Evolutionary conservation across 2,113 vertebrate species (phyloP).

Genomic region (Petrocephalus zakoni): DNA sequence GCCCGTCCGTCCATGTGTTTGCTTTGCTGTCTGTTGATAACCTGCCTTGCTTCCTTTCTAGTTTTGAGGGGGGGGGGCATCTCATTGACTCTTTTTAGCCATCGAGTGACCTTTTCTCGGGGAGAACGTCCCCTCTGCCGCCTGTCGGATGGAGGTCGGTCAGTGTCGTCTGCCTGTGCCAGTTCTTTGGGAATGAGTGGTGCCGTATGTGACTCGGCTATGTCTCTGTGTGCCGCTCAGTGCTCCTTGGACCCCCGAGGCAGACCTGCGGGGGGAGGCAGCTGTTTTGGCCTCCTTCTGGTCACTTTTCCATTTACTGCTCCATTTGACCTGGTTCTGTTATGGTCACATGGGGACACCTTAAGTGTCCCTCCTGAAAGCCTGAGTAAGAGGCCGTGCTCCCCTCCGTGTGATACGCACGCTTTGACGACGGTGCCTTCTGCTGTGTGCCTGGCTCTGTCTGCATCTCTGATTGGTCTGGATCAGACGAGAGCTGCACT

Average conservation of each 20-base stretch:
- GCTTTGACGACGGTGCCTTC: background rate
- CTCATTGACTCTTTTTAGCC: background rate
- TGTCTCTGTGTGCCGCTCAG: too few species aligned
- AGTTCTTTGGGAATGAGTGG: too few species aligned
- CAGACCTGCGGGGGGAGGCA: too few species aligned
- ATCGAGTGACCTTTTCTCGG: background rate
- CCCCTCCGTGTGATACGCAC: background rate
- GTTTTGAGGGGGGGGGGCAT: background rate
- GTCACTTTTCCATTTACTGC: background rate
- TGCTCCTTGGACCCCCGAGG: too few species aligned
- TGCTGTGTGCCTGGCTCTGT: background rate
- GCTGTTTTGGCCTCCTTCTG: background rate
- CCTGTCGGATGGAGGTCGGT: background rate
- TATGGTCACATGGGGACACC: background rate
- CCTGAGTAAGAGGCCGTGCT: background rate
- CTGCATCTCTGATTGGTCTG: background rate
- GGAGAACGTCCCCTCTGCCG: background rate
- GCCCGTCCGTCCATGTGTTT: background rate
- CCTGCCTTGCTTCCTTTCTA: slow-evolving; percentile 16
- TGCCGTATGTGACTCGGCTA: too few species aligned
- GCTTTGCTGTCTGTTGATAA: background rate
- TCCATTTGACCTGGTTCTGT: background rate
- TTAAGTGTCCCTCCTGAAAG: background rate
- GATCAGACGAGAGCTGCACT: background rate
- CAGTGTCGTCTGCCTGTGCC: background rate